A percentile compares a stretch with the other conserved stretches of the same genome.
Evolutionary conservation across 2,113 vertebrate species (phyloP).

Genomic region (Ceuthmochares aereus): DNA sequence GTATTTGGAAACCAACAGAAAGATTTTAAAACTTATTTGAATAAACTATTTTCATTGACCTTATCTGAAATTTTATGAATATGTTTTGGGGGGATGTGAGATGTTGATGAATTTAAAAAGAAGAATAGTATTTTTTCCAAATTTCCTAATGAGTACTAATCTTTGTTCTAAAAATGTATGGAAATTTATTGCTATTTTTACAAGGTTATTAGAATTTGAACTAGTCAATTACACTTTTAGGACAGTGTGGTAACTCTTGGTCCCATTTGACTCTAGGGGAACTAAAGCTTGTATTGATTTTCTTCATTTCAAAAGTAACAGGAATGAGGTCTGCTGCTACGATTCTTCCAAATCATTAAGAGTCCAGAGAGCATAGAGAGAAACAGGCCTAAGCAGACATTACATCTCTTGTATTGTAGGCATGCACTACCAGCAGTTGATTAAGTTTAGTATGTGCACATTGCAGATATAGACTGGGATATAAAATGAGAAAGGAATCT

Average conservation of each 20-base stretch:
- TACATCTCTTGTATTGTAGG: background rate
- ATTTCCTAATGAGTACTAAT: background rate
- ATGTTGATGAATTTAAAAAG: background rate
- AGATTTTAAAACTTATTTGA: background rate
- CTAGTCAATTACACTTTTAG: background rate
- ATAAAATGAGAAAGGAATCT: background rate
- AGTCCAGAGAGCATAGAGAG: background rate
- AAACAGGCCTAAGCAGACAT: background rate
- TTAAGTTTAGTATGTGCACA: background rate
- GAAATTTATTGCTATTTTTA: background rate
- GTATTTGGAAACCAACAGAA: background rate
- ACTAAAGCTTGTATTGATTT: background rate
- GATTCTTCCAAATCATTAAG: background rate
- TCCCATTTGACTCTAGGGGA: background rate
- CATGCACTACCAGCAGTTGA: background rate
- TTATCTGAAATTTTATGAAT: background rate
- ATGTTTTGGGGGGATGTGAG: fast-evolving
- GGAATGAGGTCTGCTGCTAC: background rate
- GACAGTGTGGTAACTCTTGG: background rate
- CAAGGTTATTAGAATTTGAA: background rate
- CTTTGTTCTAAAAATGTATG: background rate
- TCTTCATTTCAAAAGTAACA: background rate
- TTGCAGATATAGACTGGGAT: background rate
- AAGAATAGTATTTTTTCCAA: background rate
- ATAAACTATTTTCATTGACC: background rate